Base-by-base conservation (phyloP, 2,113 vertebrate genomes). In the Elgaria multicarinata region DNA sequence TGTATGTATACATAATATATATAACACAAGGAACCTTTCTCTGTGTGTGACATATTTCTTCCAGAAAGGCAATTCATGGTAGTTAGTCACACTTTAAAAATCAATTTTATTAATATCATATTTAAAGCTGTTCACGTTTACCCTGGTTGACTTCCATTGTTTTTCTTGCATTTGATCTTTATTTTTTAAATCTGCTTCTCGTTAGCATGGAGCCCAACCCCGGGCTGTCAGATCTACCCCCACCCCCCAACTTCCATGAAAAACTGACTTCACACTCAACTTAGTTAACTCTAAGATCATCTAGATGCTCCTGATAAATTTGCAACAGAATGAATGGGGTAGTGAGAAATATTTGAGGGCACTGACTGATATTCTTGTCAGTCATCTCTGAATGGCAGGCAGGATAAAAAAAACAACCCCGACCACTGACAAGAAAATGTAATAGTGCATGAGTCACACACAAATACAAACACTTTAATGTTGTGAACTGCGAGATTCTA, bases 161-260 rank as follows among this genome's bases (percentile, higher is more conserved):
- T 78, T 89, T 87, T 89, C 1, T 90, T 89, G 62, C 33, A 28
- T 81, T 90, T 87, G 3, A 7, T 86, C 42, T 85, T 90, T 85
- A 33, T 0, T 31, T 90, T 93, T 72, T 1, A 84, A 88, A 89
- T 74, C 58, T 89, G 9, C 0, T 89, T 89, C 3, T 83, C 8
- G 84, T 90, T 83, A 80, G 67, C 50, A 24, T 86, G 12, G 87
- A 82, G 46, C 1, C 2, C 77, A 12, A 88, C 22, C 33, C 1
- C 81, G 76, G 76, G 42, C 67, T 67, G 69, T 55, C 81, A 69
- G 33, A 36, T 50, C 31, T 78, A 81, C 76, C 62, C 2, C 28
- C 53, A 53, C 74, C 87, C 8, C 75, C 2, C 0, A 0, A 22
- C 85, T 78, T 42, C 44, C 16, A 46, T 89, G 58, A 71, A 89